Evolutionary conservation across 2,113 vertebrate genomes (phyloP).

Genomic region (Sprattus sprattus): DNA sequence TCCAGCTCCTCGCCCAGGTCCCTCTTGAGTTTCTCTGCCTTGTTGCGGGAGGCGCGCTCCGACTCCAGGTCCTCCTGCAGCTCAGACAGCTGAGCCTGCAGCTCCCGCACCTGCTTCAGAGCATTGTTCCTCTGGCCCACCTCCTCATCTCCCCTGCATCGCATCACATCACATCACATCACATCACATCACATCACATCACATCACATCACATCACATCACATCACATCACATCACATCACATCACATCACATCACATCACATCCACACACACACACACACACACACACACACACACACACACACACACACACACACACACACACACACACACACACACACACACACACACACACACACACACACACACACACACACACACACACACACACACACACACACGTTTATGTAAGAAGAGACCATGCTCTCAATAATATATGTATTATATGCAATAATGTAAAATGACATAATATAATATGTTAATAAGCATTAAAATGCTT

Average conservation of each 20-base stretch:
- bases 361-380: too few relatives aligned
- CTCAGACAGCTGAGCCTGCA: slow-evolving; percentile 92
- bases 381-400: background rate
- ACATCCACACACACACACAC: background rate
- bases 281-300: background rate
- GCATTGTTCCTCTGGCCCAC: slow-evolving; percentile 88
- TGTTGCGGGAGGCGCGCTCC: slow-evolving; percentile 87
- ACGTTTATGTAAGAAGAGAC: background rate
- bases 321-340: too few relatives aligned
- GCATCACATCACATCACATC: too few relatives aligned
- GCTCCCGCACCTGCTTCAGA: slow-evolving; percentile 87
- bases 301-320: background rate
- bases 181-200: too few relatives aligned
- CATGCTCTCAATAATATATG: background rate
- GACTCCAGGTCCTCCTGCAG: slow-evolving; percentile 96
- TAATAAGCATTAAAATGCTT: too few relatives aligned
- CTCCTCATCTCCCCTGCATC: slow-evolving; percentile 86
- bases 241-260: too few relatives aligned
- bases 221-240: too few relatives aligned
- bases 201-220: too few relatives aligned
- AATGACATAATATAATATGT: background rate
- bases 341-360: background rate
- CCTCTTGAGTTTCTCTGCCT: slow-evolving; percentile 95
- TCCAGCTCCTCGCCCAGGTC: slow-evolving; percentile 96
- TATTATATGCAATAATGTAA: background rate